Evolutionary conservation across 2,888 invertebrate species (phyloP).

Genomic region (Lepeophtheirus nordmannii): DNA sequence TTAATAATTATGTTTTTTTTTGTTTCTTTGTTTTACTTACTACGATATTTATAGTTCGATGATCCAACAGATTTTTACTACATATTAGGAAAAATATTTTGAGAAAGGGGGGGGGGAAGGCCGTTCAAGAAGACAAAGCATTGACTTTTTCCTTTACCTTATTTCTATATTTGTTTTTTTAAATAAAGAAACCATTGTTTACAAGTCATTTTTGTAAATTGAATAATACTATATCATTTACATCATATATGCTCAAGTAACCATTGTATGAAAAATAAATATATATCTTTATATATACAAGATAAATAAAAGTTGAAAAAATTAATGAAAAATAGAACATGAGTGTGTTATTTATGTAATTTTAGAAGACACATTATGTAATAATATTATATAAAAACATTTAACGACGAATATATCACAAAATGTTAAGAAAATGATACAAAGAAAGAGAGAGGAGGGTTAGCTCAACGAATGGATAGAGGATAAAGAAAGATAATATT

Average conservation of each 20-base stretch:
- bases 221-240: too few relatives aligned
- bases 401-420: background rate
- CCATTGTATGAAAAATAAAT: conserved; percentile 4
- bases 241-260: background rate
- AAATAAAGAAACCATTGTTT: background rate
- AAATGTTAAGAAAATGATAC: background rate
- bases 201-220: background rate
- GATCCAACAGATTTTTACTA: background rate
- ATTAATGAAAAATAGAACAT: background rate
- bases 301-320: conserved; percentile 1
- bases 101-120: background rate
- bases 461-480: too few relatives aligned
- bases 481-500: too few relatives aligned
- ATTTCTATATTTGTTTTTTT: background rate
- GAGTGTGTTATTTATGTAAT: background rate
- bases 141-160: too few relatives aligned
- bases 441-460: too few relatives aligned
- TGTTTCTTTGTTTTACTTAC: background rate
- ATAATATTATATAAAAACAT: background rate
- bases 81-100: background rate
- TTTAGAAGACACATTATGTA: background rate
- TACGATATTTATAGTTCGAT: background rate
- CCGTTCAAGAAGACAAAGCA: too few relatives aligned
- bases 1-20: background rate
- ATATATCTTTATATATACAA: background rate